A percentile compares a stretch with the other conserved stretches of the same genome.
Evolutionary conservation across 2,888 invertebrate species (phyloP).

Genomic region (Himalopsyche japonica): DNA sequence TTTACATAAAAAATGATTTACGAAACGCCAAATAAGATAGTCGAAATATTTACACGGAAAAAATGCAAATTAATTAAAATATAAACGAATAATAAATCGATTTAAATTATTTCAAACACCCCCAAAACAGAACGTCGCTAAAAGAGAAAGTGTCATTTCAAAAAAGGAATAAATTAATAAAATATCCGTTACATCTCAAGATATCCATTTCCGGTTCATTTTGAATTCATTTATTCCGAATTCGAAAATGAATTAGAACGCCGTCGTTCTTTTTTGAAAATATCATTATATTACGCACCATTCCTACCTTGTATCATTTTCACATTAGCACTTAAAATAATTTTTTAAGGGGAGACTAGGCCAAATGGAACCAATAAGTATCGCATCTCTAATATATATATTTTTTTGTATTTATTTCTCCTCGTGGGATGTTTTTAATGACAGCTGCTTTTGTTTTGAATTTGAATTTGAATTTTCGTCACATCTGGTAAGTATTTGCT

Average conservation of each 20-base stretch:
- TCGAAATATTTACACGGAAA: neutral
- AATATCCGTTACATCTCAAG: conserved; percentile 20
- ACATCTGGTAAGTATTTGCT: neutral
- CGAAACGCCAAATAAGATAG: neutral
- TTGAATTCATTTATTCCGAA: conserved; percentile 34
- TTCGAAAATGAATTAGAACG: conserved; percentile 33
- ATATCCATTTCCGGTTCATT: conserved; percentile 31
- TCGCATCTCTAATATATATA: neutral
- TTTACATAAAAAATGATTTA: neutral
- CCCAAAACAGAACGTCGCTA: neutral
- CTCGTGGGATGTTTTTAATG: neutral
- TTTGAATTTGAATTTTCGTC: neutral
- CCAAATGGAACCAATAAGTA: conserved; percentile 14
- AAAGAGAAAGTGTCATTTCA: neutral
- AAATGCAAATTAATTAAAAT: neutral
- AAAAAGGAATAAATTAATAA: neutral
- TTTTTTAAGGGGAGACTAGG: conserved; percentile 4
- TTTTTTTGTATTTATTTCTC: neutral
- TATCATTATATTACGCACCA: neutral
- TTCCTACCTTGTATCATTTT: conserved; percentile 21
- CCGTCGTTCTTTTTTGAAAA: conserved; percentile 9
- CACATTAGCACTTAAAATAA: conserved; percentile 20
- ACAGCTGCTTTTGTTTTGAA: neutral
- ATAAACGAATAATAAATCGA: neutral
- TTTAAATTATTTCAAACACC: neutral